Conservation (phyloP, 2,888 invertebrate genomes). For the Drosophila flavopinicola region DNA sequence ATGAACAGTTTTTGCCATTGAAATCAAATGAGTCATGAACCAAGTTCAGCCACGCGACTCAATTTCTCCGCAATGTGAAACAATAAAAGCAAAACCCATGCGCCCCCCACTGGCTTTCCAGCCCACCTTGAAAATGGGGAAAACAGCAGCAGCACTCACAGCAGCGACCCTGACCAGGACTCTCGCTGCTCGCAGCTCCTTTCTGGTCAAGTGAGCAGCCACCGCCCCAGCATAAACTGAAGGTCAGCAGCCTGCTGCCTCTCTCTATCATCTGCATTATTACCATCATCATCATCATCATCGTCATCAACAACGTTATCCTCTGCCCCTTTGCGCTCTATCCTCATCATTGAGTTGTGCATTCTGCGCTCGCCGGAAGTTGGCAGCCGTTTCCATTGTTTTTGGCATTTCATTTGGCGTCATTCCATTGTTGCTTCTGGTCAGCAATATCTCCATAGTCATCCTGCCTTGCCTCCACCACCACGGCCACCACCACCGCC, state of each 20-base stretch:
- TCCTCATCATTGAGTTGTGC: slow-evolving; percentile 38
- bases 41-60: slow-evolving; percentile 33
- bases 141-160: background rate
- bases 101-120: background rate
- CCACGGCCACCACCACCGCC: too few species aligned
- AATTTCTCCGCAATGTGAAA: slow-evolving; percentile 48
- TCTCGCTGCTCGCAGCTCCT: slow-evolving; percentile 26
- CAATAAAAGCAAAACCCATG: slow-evolving; percentile 54
- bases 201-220: slow-evolving; percentile 74
- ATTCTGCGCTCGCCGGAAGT: slow-evolving; percentile 69
- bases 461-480: background rate
- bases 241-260: slow-evolving; percentile 39
- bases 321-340: slow-evolving; percentile 9
- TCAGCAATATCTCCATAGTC: slow-evolving; percentile 26
- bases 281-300: slow-evolving; percentile 7
- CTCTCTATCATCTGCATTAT: slow-evolving; percentile 1
- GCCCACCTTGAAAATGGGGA: slow-evolving; percentile 1
- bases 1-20: slow-evolving; percentile 69
- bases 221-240: slow-evolving; percentile 26
- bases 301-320: slow-evolving; percentile 5
- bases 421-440: slow-evolving; percentile 64
- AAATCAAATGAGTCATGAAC: slow-evolving; percentile 74
- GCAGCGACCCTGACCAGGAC: slow-evolving; percentile 40
- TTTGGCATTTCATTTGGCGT: slow-evolving; percentile 71
- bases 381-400: slow-evolving; percentile 79